These are phyloP conservation scores for Netelia fuscicornis DNA, from an alignment of 2,888 invertebrate species.

Conservation along the genomic window DNA sequence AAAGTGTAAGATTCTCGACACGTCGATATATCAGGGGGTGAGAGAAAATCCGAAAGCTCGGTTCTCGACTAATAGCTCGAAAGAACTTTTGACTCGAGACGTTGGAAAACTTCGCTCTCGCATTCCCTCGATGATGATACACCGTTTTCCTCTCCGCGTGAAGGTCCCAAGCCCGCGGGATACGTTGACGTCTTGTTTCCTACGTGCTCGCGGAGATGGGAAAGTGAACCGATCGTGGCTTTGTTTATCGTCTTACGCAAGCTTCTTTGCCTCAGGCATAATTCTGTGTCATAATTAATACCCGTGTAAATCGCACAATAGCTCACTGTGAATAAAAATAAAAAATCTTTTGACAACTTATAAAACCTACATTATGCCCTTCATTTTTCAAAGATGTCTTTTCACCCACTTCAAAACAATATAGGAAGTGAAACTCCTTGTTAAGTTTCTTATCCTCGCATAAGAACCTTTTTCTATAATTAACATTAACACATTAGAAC, in stretches of 20 bases:
- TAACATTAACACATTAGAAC: too few species aligned
- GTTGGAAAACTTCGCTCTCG: slow-evolving; percentile 32
- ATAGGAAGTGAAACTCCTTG: not conserved
- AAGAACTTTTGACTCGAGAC: slow-evolving; percentile 26
- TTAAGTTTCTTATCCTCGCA: too few species aligned
- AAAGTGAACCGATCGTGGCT: not conserved
- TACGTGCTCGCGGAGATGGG: not conserved
- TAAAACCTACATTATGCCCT: not conserved
- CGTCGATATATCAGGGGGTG: not conserved
- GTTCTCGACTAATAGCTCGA: slow-evolving; percentile 22
- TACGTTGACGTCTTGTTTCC: slow-evolving; percentile 5
- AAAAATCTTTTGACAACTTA: slow-evolving; percentile 16
- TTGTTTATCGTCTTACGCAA: slow-evolving; percentile 15
- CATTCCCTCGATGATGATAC: not conserved
- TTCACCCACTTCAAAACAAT: not conserved
- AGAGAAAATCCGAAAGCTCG: not conserved
- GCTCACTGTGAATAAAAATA: not conserved
- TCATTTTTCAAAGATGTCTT: not conserved
- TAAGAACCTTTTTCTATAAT: too few species aligned
- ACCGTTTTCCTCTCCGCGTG: not conserved
- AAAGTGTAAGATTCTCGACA: not conserved
- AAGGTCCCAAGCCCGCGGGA: not conserved
- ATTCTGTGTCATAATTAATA: slow-evolving; percentile 46
- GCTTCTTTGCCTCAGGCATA: slow-evolving; percentile 27
- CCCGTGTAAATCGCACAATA: slow-evolving; percentile 39